Base-by-base conservation (phyloP, 2,113 vertebrate species). In the Paradoxurus hermaphroditus region DNA sequence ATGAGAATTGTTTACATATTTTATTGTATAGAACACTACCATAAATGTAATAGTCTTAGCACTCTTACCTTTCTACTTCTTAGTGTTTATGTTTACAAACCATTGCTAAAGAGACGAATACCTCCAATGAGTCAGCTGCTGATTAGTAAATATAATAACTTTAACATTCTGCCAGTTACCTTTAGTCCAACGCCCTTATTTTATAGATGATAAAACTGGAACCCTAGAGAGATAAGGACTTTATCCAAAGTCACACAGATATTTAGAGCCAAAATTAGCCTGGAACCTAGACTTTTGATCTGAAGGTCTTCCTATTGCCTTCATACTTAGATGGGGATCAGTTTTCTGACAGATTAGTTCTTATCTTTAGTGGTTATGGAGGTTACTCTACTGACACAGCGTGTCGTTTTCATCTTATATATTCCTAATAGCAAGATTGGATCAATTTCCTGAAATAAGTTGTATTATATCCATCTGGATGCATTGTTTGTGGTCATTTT, bases 81-180 rank as follows among this genome's bases (percentile, higher is more conserved):
- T 46, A 23, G 49, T 88, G 46, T 84, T 85, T 81, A n/a, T 72
- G 75, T 13, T 86, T 65, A 78, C 82, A 85, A 98, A 98, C 97
- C 82, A 90, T 94, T 96, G 95, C 95, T 97, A 95, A 98, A 96
- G 94, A 98, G 95, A 79, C 93, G 87, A 91, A 86, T 93, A 90
- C 68, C 93, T 98, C 97, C 96, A 93, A 86, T 82, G 46, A 95
- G 72, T 87, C 82, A 86, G 51, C 77, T 92, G 94, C 96, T 97
- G 94, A 97, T 81, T 97, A 98, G 83, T 89, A 98, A 96, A 95
- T 97, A 94, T 91, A 68, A 83, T 84, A 90, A 96, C 72, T 89
- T 98, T 94, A 96, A 27, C 36, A 81, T 94, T 90, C 67, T 83
- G 8, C 18, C 23, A 85, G 53, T 65, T 86, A 51, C 53, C 73